Percentiles rank a stretch among this genome's conserved stretches.
These are phyloP conservation scores for Lepidostoma basale DNA, from an alignment of 1,140 invertebrate species.

Conservation along the genomic window DNA sequence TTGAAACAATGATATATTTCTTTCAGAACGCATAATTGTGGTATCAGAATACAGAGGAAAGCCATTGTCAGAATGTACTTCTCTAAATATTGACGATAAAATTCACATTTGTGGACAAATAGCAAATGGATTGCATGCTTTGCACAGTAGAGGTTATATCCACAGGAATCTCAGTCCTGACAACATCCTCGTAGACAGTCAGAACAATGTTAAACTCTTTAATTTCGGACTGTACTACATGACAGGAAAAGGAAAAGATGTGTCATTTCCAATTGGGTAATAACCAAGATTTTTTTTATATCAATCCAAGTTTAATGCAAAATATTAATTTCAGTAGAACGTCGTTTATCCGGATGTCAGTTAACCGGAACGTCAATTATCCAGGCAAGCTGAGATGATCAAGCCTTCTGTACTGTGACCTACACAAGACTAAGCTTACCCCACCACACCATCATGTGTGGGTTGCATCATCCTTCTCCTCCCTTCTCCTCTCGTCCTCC, in stretches of 20 bases:
- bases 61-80: slow-evolving; percentile 61
- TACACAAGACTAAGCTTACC: too few species aligned
- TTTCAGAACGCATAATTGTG: slow-evolving; percentile 85
- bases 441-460: too few species aligned
- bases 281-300: neutral
- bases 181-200: slow-evolving; percentile 80
- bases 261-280: slow-evolving; percentile 91
- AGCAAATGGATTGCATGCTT: slow-evolving; percentile 72
- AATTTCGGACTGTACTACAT: slow-evolving; percentile 94
- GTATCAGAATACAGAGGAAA: slow-evolving; percentile 86
- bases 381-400: too few species aligned
- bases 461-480: too few species aligned
- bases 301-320: neutral
- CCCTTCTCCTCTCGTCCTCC: too few species aligned
- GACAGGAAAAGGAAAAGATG: slow-evolving; percentile 82
- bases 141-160: slow-evolving; percentile 77
- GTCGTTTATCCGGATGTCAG: too few species aligned
- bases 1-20: too few species aligned
- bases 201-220: slow-evolving; percentile 80
- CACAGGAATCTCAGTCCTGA: slow-evolving; percentile 82
- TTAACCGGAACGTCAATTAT: too few species aligned
- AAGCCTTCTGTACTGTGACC: too few species aligned
- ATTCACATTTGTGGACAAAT: slow-evolving; percentile 71
- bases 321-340: neutral
- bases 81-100: slow-evolving; percentile 61